Evolutionary conservation across 2,888 invertebrate species (phyloP).

Genomic region (Aquatica leii): DNA sequence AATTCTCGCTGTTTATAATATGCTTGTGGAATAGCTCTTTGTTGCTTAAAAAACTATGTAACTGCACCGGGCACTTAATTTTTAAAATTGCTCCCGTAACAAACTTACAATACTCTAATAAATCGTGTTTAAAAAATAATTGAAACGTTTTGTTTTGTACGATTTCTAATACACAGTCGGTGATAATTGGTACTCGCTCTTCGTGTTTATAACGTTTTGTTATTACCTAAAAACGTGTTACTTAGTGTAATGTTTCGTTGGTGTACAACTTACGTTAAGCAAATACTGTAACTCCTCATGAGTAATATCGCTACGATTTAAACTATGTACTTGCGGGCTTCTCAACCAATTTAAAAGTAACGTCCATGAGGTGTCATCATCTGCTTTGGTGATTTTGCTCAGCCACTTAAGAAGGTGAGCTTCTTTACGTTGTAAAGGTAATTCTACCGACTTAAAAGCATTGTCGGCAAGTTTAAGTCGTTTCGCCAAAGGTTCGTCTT

Average conservation of each 20-base stretch:
- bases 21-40: constrained; percentile 42
- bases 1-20: constrained; percentile 37
- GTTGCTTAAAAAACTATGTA: constrained; percentile 39
- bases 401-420: constrained; percentile 50
- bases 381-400: constrained; percentile 33
- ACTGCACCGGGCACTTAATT: constrained; percentile 26
- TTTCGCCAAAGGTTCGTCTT: constrained; percentile 49
- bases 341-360: constrained; percentile 46
- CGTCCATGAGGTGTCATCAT: constrained; percentile 42
- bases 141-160: constrained; percentile 47
- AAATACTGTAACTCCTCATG: constrained; percentile 44
- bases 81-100: constrained; percentile 41
- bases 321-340: constrained; percentile 46
- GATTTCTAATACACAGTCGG: constrained; percentile 19
- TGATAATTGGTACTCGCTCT: background rate
- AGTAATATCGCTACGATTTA: constrained; percentile 47
- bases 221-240: constrained; percentile 14
- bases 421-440: constrained; percentile 47
- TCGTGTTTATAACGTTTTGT: background rate
- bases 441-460: constrained; percentile 48
- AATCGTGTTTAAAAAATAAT: constrained; percentile 49
- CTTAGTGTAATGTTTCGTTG: background rate
- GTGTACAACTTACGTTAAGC: constrained; percentile 33
- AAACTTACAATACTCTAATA: constrained; percentile 46
- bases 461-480: constrained; percentile 52